Conservation (phyloP, 1,140 invertebrate genomes). For the Hermetia illucens region DNA sequence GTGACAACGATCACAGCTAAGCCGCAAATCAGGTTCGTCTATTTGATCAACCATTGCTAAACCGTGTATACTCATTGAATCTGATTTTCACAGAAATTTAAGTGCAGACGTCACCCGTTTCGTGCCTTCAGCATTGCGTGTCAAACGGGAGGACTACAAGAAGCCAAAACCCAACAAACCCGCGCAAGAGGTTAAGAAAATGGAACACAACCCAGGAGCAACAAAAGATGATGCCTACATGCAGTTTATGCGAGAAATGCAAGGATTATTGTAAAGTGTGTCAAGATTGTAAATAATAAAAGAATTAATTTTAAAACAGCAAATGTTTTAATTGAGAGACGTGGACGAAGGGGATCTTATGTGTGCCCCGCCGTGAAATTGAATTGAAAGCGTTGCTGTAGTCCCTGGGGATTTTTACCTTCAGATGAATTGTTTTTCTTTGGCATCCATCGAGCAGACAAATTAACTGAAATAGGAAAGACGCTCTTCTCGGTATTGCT, state of each 20-base stretch:
- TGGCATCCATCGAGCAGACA: too few relatives aligned
- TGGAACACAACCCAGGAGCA: slow-evolving; percentile 37
- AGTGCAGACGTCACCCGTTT: slow-evolving; percentile 92
- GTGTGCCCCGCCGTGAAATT: too few relatives aligned
- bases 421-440: too few relatives aligned
- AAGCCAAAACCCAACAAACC: slow-evolving; percentile 29
- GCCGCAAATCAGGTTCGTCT: slow-evolving; percentile 60
- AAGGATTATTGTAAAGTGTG: slow-evolving; percentile 76
- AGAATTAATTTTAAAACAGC: too few relatives aligned
- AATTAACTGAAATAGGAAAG: too few relatives aligned
- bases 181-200: slow-evolving; percentile 28
- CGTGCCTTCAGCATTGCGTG: slow-evolving; percentile 78
- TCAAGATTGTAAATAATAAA: too few relatives aligned
- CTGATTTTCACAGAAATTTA: slow-evolving; percentile 47
- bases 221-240: slow-evolving; percentile 96
- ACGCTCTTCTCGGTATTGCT: too few relatives aligned
- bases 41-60: slow-evolving; percentile 10
- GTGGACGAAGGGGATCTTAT: too few relatives aligned
- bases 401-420: too few relatives aligned
- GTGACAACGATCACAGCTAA: slow-evolving; percentile 77
- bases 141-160: slow-evolving; percentile 69
- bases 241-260: slow-evolving; percentile 98
- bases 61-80: background rate
- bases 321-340: too few relatives aligned
- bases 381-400: too few relatives aligned